These are phyloP conservation scores for Acronicta alni DNA, from an alignment of 2,888 invertebrate genomes.

Conservation along the genomic window DNA sequence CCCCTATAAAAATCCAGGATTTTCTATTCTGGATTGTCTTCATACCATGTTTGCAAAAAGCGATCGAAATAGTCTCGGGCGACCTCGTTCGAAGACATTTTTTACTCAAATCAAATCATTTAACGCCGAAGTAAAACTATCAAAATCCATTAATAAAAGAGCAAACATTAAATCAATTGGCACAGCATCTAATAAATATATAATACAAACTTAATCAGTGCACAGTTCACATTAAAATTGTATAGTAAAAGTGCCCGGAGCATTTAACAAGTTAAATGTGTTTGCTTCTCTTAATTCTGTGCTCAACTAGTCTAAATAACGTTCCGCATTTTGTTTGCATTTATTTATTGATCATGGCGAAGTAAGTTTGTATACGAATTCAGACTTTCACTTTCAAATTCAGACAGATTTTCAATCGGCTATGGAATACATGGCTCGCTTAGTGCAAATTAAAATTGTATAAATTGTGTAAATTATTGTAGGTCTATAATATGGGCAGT, in stretches of 20 bases:
- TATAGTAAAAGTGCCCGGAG: constrained; percentile 57
- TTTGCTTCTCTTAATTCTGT: constrained; percentile 58
- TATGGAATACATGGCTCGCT: neutral
- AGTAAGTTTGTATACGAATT: neutral
- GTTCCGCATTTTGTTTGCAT: constrained; percentile 31
- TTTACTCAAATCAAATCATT: too few relatives aligned
- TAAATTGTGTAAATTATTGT: too few relatives aligned
- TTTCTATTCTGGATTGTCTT: too few relatives aligned
- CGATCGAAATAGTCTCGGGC: too few relatives aligned
- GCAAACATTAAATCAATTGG: constrained; percentile 40
- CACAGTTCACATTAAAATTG: constrained; percentile 59
- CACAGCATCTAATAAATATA: constrained; percentile 26
- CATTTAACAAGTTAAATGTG: constrained; percentile 59
- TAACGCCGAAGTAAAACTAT: too few relatives aligned
- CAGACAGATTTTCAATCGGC: neutral
- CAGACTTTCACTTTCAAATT: neutral
- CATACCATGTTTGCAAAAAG: too few relatives aligned
- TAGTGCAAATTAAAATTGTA: too few relatives aligned
- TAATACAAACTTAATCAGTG: constrained; percentile 44
- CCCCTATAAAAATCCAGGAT: too few relatives aligned
- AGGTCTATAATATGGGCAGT: too few relatives aligned
- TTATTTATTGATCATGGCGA: constrained; percentile 33
- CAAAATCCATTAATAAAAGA: constrained; percentile 3
- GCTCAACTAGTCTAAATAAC: constrained; percentile 35
- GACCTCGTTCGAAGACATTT: too few relatives aligned